Percentiles rank a stretch among this genome's conserved stretches.
Evolutionary conservation across 1,140 invertebrate genomes (phyloP).

Genomic region (Nylanderia fulva): DNA sequence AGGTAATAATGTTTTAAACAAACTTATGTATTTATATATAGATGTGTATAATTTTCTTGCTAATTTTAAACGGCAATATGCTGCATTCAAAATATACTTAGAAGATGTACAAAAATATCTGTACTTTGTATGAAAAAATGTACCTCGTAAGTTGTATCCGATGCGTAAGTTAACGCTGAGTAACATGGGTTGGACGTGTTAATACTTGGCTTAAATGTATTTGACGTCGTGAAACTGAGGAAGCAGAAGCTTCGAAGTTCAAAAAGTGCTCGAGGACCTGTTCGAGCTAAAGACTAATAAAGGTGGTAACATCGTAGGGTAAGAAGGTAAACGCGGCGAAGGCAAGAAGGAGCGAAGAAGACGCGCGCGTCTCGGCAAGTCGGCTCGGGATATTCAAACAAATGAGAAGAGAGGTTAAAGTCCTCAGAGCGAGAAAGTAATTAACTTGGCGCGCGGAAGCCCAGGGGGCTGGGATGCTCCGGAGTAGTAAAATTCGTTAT

Average conservation of each 20-base stretch:
- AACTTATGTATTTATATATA: background rate
- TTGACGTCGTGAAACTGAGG: slow-evolving; percentile 55
- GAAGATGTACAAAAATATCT: too few species aligned
- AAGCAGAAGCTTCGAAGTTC: slow-evolving; percentile 35
- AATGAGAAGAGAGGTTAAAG: slow-evolving; percentile 72
- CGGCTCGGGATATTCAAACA: slow-evolving; percentile 68
- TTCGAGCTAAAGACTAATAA: slow-evolving; percentile 71
- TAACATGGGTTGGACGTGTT: slow-evolving; percentile 37
- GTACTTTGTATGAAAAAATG: background rate
- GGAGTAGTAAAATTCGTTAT: slow-evolving; percentile 71
- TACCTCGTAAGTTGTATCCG: background rate
- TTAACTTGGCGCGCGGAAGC: slow-evolving; percentile 62
- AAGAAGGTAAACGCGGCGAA: slow-evolving; percentile 65
- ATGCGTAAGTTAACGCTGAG: background rate
- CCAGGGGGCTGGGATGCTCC: background rate
- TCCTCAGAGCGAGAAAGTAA: slow-evolving; percentile 73
- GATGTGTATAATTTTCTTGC: background rate
- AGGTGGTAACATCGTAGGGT: slow-evolving; percentile 65
- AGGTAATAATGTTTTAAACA: background rate
- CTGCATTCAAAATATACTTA: background rate
- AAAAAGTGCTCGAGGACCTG: slow-evolving; percentile 59
- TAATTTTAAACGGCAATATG: background rate
- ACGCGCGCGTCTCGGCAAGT: slow-evolving; percentile 41
- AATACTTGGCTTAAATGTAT: slow-evolving; percentile 40
- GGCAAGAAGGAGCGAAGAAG: slow-evolving; percentile 51